These are phyloP conservation scores for Danio rerio DNA, from an alignment of 2,113 vertebrate genomes.

Conservation along the genomic window GRCz12tu NC_133187.1:34367001-34367500, in stretches of 20 bases:
- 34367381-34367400: constrained; percentile 31
- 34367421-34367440: neutral
- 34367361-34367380: constrained; percentile 35
- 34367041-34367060: no score
- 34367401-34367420: neutral
- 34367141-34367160: constrained; percentile 20
- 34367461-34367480: neutral
- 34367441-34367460: constrained; percentile 6
- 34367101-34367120: neutral
- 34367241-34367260: constrained; percentile 70
- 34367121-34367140: neutral
- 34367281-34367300: constrained; percentile 71
- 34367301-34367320: constrained; percentile 80
- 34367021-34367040: no score
- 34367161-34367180: neutral
- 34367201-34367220: constrained; percentile 58
- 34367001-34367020: no score
- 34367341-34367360: constrained; percentile 52
- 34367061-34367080: neutral
- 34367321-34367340: constrained; percentile 68
- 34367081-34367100: neutral
- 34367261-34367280: constrained; percentile 70
- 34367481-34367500: neutral
- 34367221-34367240: constrained; percentile 72
- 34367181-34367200: constrained; percentile 48